Evolutionary conservation across 2,113 vertebrate species (phyloP), one percentile per base, ranked within the genome.

Genomic region (Daubentonia madagascariensis): DNA sequence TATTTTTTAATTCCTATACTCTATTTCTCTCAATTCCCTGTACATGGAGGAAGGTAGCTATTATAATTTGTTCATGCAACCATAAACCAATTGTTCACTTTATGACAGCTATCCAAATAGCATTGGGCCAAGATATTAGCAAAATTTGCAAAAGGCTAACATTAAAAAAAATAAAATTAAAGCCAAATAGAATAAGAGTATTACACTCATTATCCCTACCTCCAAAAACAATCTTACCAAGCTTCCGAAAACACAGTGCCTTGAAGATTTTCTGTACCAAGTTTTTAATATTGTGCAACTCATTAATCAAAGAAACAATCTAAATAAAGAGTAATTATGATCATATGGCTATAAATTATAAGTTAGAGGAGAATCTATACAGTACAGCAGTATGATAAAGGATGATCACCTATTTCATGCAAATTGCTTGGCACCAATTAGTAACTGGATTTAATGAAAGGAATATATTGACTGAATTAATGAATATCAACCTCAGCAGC

Each of bases 91-190:
- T 11, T 89, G 32, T 52, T 79, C 10, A 80, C 10, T 84, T 32
- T 76, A 20, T 25, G 25, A 70, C 14, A 10, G 32, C 18, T 87
- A 30, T 35, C 18, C 9, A 80, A 11, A 45, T 14, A 86, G 67
- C 25, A 85, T 61, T 86, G 94, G 85, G 8, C 9, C 32, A 95
- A 63, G 37, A 68, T 76, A 45, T 59, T 52, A 87, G 50, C 3
- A 83, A 95, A 85, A 28, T 73, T 84, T 91, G 76, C 30, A 45
- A 85, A 89, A 83, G 61, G 45, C 52, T 68, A 83, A 68, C 32
- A 35, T 40, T 79, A 37, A 70, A 86, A 92, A 75, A 85, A 84
- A 45, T 61, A 22, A 81, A 92, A 83, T 76, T 79, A 96, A 93
- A 96, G 14, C 52, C 48, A 89, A 91, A 72, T 13, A 75, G 52